Evolutionary conservation across 2,113 vertebrate genomes (phyloP).

Genomic region (Lycaon pictus): DNA sequence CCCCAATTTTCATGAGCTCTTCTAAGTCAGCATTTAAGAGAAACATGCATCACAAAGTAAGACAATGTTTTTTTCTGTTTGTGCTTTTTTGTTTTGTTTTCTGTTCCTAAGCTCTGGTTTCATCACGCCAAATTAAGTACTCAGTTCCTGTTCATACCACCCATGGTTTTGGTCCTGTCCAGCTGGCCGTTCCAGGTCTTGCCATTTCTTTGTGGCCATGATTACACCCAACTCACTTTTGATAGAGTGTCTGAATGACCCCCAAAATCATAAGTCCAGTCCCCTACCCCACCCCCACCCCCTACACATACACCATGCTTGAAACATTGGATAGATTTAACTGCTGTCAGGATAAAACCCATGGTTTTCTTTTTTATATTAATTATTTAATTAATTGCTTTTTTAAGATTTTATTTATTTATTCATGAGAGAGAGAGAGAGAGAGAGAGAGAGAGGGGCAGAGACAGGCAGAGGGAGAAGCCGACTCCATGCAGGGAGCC

Average conservation of each 20-base stretch:
- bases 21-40: rapidly evolving
- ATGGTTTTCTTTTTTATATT: too few relatives aligned
- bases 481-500: too few relatives aligned
- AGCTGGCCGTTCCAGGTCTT: rapidly evolving
- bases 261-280: neutral
- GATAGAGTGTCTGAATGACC: neutral
- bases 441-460: too few relatives aligned
- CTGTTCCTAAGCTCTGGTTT: neutral
- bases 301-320: neutral
- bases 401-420: too few relatives aligned
- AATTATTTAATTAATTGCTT: too few relatives aligned
- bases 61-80: too few relatives aligned
- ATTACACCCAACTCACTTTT: neutral
- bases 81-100: too few relatives aligned
- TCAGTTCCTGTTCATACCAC: neutral
- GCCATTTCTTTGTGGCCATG: neutral
- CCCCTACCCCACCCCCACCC: rapidly evolving
- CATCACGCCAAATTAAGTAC: rapidly evolving
- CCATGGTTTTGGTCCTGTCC: neutral
- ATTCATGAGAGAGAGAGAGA: too few relatives aligned
- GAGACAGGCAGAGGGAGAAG: too few relatives aligned
- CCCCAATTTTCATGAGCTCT: rapidly evolving
- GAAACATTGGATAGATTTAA: neutral
- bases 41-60: rapidly evolving
- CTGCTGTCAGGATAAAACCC: neutral